These are phyloP conservation scores for Trachelus tabidus DNA, from an alignment of 2,888 invertebrate species.

Conservation along the genomic window DNA sequence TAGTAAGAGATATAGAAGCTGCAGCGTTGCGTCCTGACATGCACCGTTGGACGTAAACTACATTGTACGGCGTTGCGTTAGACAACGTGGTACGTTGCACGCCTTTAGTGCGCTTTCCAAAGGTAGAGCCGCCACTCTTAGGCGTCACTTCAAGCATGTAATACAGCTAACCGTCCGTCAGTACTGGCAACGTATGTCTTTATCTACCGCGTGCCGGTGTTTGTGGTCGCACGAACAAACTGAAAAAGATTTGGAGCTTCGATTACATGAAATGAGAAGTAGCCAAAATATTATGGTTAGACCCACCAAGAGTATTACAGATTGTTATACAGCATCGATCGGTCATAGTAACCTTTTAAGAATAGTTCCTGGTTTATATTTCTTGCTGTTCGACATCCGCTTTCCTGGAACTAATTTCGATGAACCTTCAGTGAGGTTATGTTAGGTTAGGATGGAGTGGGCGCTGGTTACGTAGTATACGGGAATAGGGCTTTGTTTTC, in stretches of 20 bases:
- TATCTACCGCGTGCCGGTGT: constrained; percentile 16
- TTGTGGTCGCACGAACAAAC: constrained; percentile 29
- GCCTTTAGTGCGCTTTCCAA: constrained; percentile 17
- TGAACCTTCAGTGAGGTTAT: not conserved
- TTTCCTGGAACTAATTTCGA: not conserved
- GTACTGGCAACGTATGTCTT: constrained; percentile 5
- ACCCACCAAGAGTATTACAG: not conserved
- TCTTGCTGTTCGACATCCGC: not conserved
- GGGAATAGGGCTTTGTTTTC: not conserved
- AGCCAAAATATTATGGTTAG: not conserved
- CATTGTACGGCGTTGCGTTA: not conserved
- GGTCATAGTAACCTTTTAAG: not conserved
- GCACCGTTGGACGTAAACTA: not conserved
- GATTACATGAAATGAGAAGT: not conserved
- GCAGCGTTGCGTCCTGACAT: no score
- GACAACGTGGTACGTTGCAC: not conserved
- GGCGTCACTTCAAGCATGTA: constrained; percentile 45
- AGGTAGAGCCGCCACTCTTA: constrained; percentile 32
- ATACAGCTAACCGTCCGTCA: constrained; percentile 34
- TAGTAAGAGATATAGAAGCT: not conserved
- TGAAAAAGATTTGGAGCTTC: not conserved
- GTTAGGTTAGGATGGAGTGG: not conserved
- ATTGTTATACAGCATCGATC: not conserved
- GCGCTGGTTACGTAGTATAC: not conserved
- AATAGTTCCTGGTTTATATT: not conserved